A percentile compares a stretch with the other conserved stretches of the same genome.
Evolutionary conservation across 2,888 invertebrate genomes (phyloP).

Genomic region (Sarcophaga rosellei): DNA sequence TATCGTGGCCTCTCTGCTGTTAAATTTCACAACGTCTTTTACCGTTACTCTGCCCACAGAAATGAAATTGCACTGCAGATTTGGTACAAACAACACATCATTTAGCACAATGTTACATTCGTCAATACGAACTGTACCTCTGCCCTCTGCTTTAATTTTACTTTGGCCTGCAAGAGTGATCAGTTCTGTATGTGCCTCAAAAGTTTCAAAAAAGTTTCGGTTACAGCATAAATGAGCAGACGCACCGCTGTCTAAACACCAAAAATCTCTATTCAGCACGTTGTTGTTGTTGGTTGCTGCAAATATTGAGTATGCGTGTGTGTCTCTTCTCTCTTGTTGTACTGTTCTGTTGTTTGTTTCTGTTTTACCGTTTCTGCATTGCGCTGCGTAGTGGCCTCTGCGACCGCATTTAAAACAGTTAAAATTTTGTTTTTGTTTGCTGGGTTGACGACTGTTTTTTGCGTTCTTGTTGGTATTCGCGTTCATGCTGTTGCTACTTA

Average conservation of each 20-base stretch:
- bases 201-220: constrained; percentile 27
- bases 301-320: no score
- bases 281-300: no score
- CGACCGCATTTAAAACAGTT: constrained; percentile 57
- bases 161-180: background rate
- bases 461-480: background rate
- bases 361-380: constrained; percentile 47
- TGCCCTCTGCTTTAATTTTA: constrained; percentile 43
- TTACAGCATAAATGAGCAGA: constrained; percentile 23
- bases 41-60: no score
- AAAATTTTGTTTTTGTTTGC: constrained; percentile 42
- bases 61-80: constrained; percentile 28
- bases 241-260: no score
- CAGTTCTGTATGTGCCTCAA: background rate
- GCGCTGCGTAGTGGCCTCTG: constrained; percentile 55
- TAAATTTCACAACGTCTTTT: constrained; percentile 37
- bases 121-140: constrained; percentile 24
- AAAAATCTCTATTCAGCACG: no score
- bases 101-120: constrained; percentile 24
- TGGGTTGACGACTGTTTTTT: constrained; percentile 12
- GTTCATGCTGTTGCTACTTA: background rate
- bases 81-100: no score
- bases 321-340: no score
- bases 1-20: constrained; percentile 12
- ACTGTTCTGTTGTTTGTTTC: background rate